Conservation (phyloP, 1,140 invertebrate genomes). For the Sycophaga agraensis region DNA sequence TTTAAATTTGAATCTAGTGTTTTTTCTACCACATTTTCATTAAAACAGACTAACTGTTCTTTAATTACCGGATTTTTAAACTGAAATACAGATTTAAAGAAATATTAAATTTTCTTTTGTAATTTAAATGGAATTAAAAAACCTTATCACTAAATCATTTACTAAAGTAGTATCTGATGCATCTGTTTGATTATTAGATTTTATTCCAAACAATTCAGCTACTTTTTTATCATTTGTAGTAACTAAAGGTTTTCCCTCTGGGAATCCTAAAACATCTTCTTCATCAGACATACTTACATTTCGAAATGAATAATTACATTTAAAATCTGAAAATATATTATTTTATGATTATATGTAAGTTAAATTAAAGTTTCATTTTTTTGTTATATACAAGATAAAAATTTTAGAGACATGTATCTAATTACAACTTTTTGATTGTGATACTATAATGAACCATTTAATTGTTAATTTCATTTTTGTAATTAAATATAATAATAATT, state of each 20-base stretch:
- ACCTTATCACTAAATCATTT: conserved; percentile 8
- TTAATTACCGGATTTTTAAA: neutral
- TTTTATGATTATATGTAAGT: too few species aligned
- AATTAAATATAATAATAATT: too few species aligned
- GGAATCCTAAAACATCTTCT: conserved; percentile 29
- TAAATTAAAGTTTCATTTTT: too few species aligned
- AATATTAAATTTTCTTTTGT: neutral
- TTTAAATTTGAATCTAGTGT: neutral
- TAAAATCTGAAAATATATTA: conserved; percentile 29
- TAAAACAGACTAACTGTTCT: too few species aligned
- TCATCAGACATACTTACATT: conserved; percentile 37
- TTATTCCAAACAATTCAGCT: conserved; percentile 39
- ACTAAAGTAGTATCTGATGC: conserved; percentile 6
- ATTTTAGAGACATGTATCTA: too few species aligned
- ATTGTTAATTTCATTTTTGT: too few species aligned
- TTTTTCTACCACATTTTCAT: too few species aligned
- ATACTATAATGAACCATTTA: too few species aligned
- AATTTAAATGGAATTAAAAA: neutral
- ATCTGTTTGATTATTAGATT: conserved; percentile 11
- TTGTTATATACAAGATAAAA: too few species aligned
- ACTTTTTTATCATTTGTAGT: conserved; percentile 33
- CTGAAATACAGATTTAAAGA: neutral
- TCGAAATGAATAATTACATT: conserved; percentile 38
- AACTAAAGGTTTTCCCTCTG: conserved; percentile 25
- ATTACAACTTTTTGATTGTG: too few species aligned